phyloP scores from a whole-genome alignment of 1,140 invertebrate genomes.

The Lethocerus indicus region DNA sequence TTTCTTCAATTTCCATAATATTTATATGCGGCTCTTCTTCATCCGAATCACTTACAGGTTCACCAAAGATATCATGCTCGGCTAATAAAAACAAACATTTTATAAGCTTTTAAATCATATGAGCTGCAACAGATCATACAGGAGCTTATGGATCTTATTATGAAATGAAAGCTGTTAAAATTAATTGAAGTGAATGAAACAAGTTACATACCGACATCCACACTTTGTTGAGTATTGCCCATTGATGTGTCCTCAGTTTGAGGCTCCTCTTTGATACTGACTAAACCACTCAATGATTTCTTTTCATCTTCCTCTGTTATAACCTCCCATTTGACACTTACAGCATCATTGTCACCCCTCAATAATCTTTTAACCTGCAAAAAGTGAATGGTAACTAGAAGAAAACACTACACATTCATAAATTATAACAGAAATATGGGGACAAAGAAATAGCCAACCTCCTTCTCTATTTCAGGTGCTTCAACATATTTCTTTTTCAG shows the following conservation, averaged over 20 bases:
- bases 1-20: conserved; percentile 66
- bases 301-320: conserved; percentile 75
- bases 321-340: conserved; percentile 76
- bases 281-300: no score
- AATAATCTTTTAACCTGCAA: conserved; percentile 60
- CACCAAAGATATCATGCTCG: conserved; percentile 78
- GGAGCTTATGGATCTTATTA: no score
- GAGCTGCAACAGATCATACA: no score
- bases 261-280: conserved; percentile 18
- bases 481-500: conserved; percentile 94
- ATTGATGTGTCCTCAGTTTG: neutral
- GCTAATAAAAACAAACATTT: no score
- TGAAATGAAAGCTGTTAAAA: no score
- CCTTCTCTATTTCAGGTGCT: conserved; percentile 95
- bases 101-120: no score
- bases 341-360: conserved; percentile 42
- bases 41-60: conserved; percentile 65
- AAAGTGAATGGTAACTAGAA: neutral
- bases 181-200: no score
- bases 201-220: conserved; percentile 11
- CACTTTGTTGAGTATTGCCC: conserved; percentile 5
- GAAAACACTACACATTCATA: neutral
- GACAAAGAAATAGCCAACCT: conserved; percentile 32
- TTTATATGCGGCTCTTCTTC: conserved; percentile 52
- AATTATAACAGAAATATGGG: neutral